Base-by-base conservation (phyloP, 1,140 invertebrate species). In the Sitophilus oryzae region DNA sequence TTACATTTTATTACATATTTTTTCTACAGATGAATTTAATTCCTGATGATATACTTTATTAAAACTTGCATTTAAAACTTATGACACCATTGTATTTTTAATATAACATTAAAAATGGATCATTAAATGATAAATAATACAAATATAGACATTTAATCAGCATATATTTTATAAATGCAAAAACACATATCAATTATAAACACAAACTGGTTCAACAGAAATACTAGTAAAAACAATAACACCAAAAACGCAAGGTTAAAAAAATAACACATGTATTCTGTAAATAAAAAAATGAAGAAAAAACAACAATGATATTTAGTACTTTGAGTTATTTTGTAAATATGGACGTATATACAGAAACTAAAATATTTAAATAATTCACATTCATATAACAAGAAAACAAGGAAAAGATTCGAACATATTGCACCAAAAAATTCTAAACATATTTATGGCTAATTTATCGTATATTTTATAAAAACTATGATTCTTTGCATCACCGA, bases 381-480 rank as follows among this genome's bases (percentile, higher is more conserved):
- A 41, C 20, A 10, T 19, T 38, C 34, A 25, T 18, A 47, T 40
- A 50, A 21, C 15, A 22, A 43, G 14, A 20, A 49, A 49, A 14
- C 43, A 50, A 11, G 19, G 19, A 44, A n/a, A 38, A 43, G 19
- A 21, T 21, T 41, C 34, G 19, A 49, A 56, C 18, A 37, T 56
- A 56, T 56, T 56, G 54, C 54, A 56, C 54, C 35, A 23, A 44
- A 44, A 10, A 56, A 45, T 42, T 22, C 46, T 46, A 56, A 20
- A 30, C 30, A 23, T 15, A 43, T 15, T 3, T 18, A 52, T 45
- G 34, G 38, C 19, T 54, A 54, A 36, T 52, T 52, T 8, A 41
- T 43, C 38, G 49, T 54, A 54, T 55, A 53, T 42, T 56, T 50
- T 56, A 56, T 56, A 56, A 56, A 56, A 56, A 50, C 22, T 50